These are phyloP conservation scores for Plagiodera versicolora DNA, from an alignment of 2,888 invertebrate species.

Conservation along the genomic window DNA sequence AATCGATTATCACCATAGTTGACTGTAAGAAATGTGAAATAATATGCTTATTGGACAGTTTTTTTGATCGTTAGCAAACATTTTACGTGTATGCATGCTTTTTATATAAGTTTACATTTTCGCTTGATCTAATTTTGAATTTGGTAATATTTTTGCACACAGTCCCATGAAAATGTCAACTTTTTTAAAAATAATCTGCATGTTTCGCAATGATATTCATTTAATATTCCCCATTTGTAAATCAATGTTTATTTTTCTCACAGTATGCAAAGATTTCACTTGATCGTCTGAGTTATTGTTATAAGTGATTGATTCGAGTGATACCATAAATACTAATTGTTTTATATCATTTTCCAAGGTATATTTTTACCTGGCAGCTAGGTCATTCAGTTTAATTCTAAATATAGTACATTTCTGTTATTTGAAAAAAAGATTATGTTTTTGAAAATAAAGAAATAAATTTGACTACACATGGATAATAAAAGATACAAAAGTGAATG, in stretches of 20 bases:
- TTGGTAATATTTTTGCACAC: slow-evolving; percentile 23
- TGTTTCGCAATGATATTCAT: slow-evolving; percentile 23
- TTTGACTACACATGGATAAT: no score
- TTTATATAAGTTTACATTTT: slow-evolving; percentile 19
- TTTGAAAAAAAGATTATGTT: no score
- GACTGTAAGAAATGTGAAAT: slow-evolving; percentile 51
- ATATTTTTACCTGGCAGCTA: slow-evolving; percentile 31
- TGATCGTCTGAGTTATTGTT: no score
- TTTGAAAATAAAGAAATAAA: no score
- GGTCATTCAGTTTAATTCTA: slow-evolving; percentile 28
- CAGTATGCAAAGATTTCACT: background rate
- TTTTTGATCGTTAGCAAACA: slow-evolving; percentile 37
- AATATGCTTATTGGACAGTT: slow-evolving; percentile 38
- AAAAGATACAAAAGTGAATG: no score
- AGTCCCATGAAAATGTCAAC: slow-evolving; percentile 23
- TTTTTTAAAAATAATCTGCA: slow-evolving; percentile 30
- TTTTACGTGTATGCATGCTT: slow-evolving; percentile 40
- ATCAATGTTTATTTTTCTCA: background rate
- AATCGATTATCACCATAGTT: slow-evolving; percentile 51
- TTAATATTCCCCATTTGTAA: background rate
- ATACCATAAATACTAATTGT: background rate
- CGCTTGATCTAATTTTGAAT: slow-evolving; percentile 17
- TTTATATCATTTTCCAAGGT: background rate
- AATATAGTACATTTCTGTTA: slow-evolving; percentile 6
- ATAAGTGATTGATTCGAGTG: slow-evolving; percentile 1